Percentiles rank a stretch among this genome's conserved stretches.
These are phyloP conservation scores for Rhodeus uyekii DNA, from an alignment of 2,797 vertebrate species.

Conservation along the genomic window DNA sequence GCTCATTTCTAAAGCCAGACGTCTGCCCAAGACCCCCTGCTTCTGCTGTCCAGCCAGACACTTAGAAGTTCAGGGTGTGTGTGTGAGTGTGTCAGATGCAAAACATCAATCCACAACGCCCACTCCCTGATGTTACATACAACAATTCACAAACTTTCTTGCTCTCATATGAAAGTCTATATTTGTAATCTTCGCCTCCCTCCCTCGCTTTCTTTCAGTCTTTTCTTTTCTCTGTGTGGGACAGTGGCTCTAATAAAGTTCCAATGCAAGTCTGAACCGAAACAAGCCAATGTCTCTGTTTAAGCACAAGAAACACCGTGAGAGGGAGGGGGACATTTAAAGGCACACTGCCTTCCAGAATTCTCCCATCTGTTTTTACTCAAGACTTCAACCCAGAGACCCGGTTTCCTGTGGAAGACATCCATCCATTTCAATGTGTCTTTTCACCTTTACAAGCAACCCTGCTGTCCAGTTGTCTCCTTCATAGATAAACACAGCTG, in stretches of 20 bases:
- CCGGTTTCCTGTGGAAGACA: constrained; percentile 63
- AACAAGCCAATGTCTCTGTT: constrained; percentile 21
- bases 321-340: not conserved
- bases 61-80: constrained; percentile 19
- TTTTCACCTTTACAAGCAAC: constrained; percentile 49
- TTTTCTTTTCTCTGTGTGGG: constrained; percentile 7
- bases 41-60: constrained; percentile 58
- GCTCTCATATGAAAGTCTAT: constrained; percentile 44
- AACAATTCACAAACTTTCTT: not conserved
- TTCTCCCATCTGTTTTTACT: constrained; percentile 47
- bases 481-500: constrained; percentile 1
- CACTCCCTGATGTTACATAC: not conserved
- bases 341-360: constrained; percentile 34
- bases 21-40: constrained; percentile 59
- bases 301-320: not conserved
- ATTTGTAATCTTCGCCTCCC: constrained; percentile 19
- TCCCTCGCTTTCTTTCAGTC: constrained; percentile 6
- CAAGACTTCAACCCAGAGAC: constrained; percentile 57
- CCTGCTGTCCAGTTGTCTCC: constrained; percentile 12
- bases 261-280: constrained; percentile 34
- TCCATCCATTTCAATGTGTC: constrained; percentile 54
- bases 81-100: constrained; percentile 57
- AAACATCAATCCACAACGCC: constrained; percentile 55
- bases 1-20: constrained; percentile 53
- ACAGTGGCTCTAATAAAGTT: constrained; percentile 62